Evolutionary conservation across 2,113 vertebrate genomes (phyloP).

Genomic region (Myodes glareolus): DNA sequence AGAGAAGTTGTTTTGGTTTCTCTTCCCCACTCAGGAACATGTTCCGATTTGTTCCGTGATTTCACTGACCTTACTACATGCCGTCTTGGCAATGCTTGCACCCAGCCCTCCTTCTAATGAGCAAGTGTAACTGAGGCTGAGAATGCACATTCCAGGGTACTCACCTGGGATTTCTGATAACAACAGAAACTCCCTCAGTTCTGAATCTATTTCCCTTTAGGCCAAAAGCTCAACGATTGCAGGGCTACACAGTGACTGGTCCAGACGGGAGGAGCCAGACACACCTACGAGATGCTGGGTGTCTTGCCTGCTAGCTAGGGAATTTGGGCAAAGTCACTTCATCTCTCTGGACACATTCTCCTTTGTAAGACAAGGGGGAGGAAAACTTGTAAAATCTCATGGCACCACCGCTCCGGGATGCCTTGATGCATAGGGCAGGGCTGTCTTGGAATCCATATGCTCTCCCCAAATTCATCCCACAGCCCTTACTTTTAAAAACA

Average conservation of each 20-base stretch:
- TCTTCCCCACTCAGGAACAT: slow-evolving; percentile 32
- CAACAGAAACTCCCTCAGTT: background rate
- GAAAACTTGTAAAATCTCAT: background rate
- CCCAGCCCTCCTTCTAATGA: slow-evolving; percentile 72
- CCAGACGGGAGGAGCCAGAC: background rate
- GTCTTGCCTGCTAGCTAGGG: background rate
- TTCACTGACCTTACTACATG: slow-evolving; percentile 64
- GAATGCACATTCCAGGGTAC: background rate
- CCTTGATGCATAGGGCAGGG: background rate
- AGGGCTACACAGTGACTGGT: background rate
- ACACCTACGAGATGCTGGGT: background rate
- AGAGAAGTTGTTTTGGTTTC: background rate
- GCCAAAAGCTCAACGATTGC: background rate
- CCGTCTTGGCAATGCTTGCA: slow-evolving; percentile 67
- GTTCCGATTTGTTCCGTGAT: slow-evolving; percentile 61
- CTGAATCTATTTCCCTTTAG: background rate
- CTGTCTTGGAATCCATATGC: background rate
- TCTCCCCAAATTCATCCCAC: background rate
- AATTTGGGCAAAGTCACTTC: background rate
- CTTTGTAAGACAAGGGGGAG: background rate
- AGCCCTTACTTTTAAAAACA: background rate
- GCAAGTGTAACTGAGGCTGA: slow-evolving; percentile 65
- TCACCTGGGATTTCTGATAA: background rate
- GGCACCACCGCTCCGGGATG: background rate
- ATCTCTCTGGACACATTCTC: background rate